phyloP scores from a whole-genome alignment of 2,113 vertebrate species.

The Cynoglossus semilaevis region DNA sequence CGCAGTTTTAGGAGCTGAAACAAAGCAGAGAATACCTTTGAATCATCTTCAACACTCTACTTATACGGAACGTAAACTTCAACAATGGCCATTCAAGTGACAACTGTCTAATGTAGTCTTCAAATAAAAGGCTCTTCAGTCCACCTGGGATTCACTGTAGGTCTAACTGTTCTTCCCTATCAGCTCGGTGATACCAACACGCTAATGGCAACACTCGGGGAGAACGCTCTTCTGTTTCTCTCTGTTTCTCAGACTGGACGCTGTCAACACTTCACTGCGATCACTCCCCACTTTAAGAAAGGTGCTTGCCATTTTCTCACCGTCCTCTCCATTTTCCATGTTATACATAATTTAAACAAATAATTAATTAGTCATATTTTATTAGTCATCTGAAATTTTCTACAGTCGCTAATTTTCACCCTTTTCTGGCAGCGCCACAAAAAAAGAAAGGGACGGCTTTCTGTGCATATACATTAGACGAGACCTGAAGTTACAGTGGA shows the following conservation, averaged over 20 bases:
- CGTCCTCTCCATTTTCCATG: slow-evolving; percentile 10
- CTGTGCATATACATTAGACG: slow-evolving; percentile 5
- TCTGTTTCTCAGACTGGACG: slow-evolving; percentile 50
- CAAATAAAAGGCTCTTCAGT: slow-evolving; percentile 67
- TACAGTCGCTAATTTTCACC: slow-evolving; percentile 44
- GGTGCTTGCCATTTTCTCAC: slow-evolving; percentile 34
- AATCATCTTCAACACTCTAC: neutral
- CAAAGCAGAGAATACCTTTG: slow-evolving; percentile 3
- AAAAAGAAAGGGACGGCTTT: slow-evolving; percentile 25
- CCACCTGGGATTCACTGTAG: slow-evolving; percentile 65
- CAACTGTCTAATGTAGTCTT: slow-evolving; percentile 25
- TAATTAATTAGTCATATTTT: slow-evolving; percentile 14
- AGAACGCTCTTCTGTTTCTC: slow-evolving; percentile 12
- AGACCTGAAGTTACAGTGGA: slow-evolving; percentile 5
- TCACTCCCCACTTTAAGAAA: slow-evolving; percentile 54
- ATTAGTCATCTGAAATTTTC: slow-evolving; percentile 50
- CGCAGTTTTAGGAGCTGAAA: neutral
- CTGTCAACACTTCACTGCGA: slow-evolving; percentile 75
- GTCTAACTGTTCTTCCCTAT: slow-evolving; percentile 41
- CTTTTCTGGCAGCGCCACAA: slow-evolving; percentile 4
- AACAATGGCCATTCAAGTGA: slow-evolving; percentile 18
- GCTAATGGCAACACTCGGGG: slow-evolving; percentile 20
- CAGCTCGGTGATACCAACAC: slow-evolving; percentile 44
- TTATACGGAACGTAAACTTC: slow-evolving; percentile 21
- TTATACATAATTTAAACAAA: slow-evolving; percentile 39